phyloP scores from a whole-genome alignment of 2,113 vertebrate species.

The Isichthys henryi region DNA sequence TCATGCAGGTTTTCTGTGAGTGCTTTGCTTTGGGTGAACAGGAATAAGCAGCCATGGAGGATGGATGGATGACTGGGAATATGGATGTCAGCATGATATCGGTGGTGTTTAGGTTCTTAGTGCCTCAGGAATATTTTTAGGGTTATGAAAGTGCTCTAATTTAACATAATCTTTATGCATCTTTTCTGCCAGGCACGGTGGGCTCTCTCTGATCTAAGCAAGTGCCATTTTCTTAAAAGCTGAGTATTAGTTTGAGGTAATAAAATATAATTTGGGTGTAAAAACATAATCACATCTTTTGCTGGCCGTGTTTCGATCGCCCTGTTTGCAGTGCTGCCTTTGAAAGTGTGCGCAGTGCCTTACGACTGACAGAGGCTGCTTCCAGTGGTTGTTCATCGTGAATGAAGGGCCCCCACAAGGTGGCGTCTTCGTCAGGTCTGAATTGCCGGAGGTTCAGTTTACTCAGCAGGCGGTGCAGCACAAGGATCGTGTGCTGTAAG shows the following conservation, averaged over 20 bases:
- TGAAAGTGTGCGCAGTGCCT: background rate
- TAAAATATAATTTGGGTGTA: background rate
- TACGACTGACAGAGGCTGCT: background rate
- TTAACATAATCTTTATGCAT: background rate
- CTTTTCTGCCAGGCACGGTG: background rate
- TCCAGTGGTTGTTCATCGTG: no score
- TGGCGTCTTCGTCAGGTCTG: background rate
- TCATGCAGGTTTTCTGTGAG: background rate
- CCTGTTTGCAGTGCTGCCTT: background rate
- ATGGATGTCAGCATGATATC: background rate
- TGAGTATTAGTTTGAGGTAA: background rate
- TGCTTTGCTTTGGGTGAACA: background rate
- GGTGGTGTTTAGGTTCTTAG: background rate
- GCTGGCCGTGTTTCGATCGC: background rate
- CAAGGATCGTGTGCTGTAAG: background rate
- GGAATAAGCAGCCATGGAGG: no score
- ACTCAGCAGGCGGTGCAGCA: no score
- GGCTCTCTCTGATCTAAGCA: background rate
- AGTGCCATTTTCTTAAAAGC: background rate
- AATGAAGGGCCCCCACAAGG: no score
- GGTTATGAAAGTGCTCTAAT: background rate
- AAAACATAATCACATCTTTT: background rate
- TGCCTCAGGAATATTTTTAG: background rate
- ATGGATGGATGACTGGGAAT: background rate
- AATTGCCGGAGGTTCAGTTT: background rate